A percentile compares a stretch with the other conserved stretches of the same genome.
phyloP scores from a whole-genome alignment of 2,888 invertebrate genomes.

The Acanthosepion pharaonis region DNA sequence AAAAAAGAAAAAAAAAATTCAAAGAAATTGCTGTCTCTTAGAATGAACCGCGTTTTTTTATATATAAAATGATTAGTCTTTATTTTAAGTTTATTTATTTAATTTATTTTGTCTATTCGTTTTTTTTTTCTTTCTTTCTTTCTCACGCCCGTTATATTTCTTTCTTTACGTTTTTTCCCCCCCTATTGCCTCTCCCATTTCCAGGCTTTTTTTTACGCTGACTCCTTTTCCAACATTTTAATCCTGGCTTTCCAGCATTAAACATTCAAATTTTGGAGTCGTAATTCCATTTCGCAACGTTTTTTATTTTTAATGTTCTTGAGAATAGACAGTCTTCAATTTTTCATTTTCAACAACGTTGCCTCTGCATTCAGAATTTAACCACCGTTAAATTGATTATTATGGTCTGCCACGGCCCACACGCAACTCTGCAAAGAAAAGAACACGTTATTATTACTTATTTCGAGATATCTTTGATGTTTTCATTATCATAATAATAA shows the following conservation, averaged over 20 bases:
- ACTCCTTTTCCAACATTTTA: not conserved
- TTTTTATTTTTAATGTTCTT: not conserved
- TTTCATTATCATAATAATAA: no score
- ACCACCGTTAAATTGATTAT: not conserved
- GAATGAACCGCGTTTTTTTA: not conserved
- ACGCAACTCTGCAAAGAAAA: not conserved
- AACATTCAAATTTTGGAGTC: not conserved
- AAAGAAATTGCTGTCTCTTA: not conserved
- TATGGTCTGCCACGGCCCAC: not conserved
- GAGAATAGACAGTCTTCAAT: not conserved
- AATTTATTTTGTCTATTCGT: not conserved
- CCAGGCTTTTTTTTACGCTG: not conserved
- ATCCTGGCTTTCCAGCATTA: not conserved
- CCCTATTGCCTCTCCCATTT: not conserved
- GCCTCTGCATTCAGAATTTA: not conserved
- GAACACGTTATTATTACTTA: not conserved
- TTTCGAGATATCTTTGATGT: no score
- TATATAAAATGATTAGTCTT: not conserved
- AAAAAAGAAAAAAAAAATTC: not conserved
- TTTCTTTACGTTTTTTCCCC: not conserved
- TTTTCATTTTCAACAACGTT: not conserved
- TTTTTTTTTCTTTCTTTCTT: not conserved
- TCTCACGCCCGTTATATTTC: not conserved
- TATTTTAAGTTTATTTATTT: not conserved
- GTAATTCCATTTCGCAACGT: not conserved